Conservation (phyloP, 92 coral and sea anemone genomes). For the Muricea muricata region DNA sequence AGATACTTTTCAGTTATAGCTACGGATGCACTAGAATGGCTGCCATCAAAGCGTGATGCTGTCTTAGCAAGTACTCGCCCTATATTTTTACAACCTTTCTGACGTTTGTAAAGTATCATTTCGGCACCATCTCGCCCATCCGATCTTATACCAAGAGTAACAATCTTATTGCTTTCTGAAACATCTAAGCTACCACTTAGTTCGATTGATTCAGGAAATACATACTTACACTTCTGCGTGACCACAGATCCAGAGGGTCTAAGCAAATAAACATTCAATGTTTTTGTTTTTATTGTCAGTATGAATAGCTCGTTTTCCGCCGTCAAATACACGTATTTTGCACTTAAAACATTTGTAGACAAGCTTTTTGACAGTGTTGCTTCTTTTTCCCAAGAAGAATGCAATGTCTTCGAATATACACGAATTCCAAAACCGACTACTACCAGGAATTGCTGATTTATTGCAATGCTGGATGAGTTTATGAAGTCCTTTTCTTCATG, state of each 20-base stretch:
- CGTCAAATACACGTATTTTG: conserved; percentile 65
- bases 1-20: conserved; percentile 62
- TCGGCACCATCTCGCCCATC: conserved; percentile 85
- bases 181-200: conserved; percentile 55
- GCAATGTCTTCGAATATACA: conserved; percentile 54
- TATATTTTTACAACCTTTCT: conserved; percentile 65
- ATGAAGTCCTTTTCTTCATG: conserved; percentile 42
- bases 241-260: conserved; percentile 44
- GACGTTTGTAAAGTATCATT: conserved; percentile 59
- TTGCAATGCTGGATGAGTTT: conserved; percentile 69
- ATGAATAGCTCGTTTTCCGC: conserved; percentile 65
- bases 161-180: conserved; percentile 28
- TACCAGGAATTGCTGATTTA: conserved; percentile 51
- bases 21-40: conserved; percentile 75
- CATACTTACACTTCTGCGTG: conserved; percentile 44
- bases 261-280: conserved; percentile 50
- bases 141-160: conserved; percentile 77
- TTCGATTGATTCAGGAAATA: neutral
- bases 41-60: conserved; percentile 79
- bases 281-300: conserved; percentile 53
- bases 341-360: conserved; percentile 42
- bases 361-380: conserved; percentile 53
- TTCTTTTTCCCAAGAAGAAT: conserved; percentile 22
- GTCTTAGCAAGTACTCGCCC: conserved; percentile 77
- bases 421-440: conserved; percentile 7